Conservation (phyloP, 2,113 vertebrate genomes). For the Acanthisitta chloris region DNA sequence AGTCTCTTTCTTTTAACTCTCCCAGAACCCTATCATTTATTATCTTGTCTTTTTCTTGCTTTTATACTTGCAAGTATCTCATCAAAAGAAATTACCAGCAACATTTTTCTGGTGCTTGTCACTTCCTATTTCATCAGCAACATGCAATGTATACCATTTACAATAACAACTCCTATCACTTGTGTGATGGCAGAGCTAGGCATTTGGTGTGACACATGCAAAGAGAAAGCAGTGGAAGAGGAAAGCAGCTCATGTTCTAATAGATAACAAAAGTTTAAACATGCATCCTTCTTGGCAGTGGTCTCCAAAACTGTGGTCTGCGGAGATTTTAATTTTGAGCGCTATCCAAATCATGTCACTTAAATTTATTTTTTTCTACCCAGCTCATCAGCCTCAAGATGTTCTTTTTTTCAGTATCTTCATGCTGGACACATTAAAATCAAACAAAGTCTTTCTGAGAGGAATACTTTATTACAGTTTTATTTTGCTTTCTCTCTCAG, state of each 20-base stretch:
- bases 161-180: neutral
- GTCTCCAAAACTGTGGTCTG: neutral
- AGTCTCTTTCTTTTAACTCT: conserved; percentile 1
- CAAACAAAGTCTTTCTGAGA: neutral
- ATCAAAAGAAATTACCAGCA: conserved; percentile 48
- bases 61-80: conserved; percentile 8
- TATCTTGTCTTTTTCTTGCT: conserved; percentile 17
- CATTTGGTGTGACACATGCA: conserved; percentile 38
- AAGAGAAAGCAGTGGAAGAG: neutral
- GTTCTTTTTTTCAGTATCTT: neutral
- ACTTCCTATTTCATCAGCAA: neutral
- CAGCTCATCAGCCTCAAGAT: neutral
- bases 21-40: neutral
- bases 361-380: neutral
- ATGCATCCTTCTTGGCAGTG: conserved; percentile 33
- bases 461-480: neutral
- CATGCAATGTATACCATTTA: neutral
- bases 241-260: conserved; percentile 18
- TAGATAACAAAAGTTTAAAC: neutral
- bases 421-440: neutral
- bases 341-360: neutral
- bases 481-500: neutral
- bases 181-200: neutral
- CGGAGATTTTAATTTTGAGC: conserved; percentile 17
- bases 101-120: conserved; percentile 44